A percentile compares a stretch with the other conserved stretches of the same genome.
Conservation (phyloP, 2,888 invertebrate genomes). For the Sarcophaga subvicina region DNA sequence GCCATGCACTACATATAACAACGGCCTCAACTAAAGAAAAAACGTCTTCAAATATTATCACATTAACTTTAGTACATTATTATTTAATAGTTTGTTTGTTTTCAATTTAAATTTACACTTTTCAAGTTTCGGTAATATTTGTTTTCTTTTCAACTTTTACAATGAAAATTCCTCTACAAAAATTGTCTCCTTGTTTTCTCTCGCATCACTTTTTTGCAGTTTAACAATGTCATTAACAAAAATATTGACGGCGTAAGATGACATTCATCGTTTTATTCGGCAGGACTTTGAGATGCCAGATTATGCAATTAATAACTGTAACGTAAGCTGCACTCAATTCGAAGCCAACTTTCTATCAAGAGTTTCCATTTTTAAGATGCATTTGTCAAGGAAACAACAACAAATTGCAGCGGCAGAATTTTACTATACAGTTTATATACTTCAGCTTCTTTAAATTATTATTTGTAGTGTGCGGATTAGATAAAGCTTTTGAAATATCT, state of each 20-base stretch:
- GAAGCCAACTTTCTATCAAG: too few relatives aligned
- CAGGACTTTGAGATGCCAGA: neutral
- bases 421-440: too few relatives aligned
- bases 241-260: constrained; percentile 24
- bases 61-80: constrained; percentile 6
- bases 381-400: too few relatives aligned
- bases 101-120: constrained; percentile 21
- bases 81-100: constrained; percentile 14
- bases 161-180: constrained; percentile 59
- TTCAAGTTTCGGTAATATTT: constrained; percentile 43
- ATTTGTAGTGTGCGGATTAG: too few relatives aligned
- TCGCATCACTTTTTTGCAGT: constrained; percentile 36
- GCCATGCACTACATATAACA: constrained; percentile 43
- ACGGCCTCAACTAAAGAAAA: constrained; percentile 9
- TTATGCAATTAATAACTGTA: too few relatives aligned
- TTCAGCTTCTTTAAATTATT: too few relatives aligned
- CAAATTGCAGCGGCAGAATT: too few relatives aligned
- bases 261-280: neutral
- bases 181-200: constrained; percentile 48
- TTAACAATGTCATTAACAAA: constrained; percentile 9
- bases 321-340: too few relatives aligned
- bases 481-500: neutral
- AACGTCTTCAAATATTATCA: neutral
- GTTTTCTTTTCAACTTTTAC: constrained; percentile 37
- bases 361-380: too few relatives aligned